Conservation (phyloP, 2,888 invertebrate species). For the Atrina japonica region DNA sequence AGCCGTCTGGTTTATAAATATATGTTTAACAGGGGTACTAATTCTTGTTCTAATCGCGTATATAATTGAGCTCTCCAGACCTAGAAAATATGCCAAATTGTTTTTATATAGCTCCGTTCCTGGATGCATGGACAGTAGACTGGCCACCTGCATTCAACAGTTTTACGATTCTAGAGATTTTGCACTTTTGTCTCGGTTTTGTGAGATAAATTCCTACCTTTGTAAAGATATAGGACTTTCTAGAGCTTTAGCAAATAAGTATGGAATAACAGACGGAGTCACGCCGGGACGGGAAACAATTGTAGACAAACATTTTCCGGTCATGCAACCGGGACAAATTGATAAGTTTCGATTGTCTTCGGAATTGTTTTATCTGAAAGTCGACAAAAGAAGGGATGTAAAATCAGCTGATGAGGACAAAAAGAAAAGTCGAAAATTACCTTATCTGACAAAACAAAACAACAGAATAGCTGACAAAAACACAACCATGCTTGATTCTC, state of each 20-base stretch:
- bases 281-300: slow-evolving; percentile 35
- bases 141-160: slow-evolving; percentile 28
- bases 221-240: slow-evolving; percentile 30
- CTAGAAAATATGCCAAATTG: slow-evolving; percentile 1
- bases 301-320: slow-evolving; percentile 40
- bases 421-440: background rate
- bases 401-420: slow-evolving; percentile 1
- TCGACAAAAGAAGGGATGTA: background rate
- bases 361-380: slow-evolving; percentile 23
- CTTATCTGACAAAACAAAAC: background rate
- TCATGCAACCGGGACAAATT: slow-evolving; percentile 39
- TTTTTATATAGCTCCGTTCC: slow-evolving; percentile 36
- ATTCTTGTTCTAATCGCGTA: slow-evolving; percentile 16
- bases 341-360: slow-evolving; percentile 25
- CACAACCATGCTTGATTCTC: background rate
- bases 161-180: slow-evolving; percentile 17
- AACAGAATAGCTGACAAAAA: slow-evolving; percentile 10
- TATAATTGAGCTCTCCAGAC: slow-evolving; percentile 15
- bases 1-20: slow-evolving; percentile 39
- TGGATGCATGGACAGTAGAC: slow-evolving; percentile 33
- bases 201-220: slow-evolving; percentile 32
- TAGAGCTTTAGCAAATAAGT: slow-evolving; percentile 30
- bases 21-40: slow-evolving; percentile 19
- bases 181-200: slow-evolving; percentile 24
- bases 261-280: slow-evolving; percentile 26